Evolutionary conservation across 2,797 vertebrate genomes (phyloP), one percentile per base, ranked within the genome.

Genomic region (Falco biarmicus): DNA sequence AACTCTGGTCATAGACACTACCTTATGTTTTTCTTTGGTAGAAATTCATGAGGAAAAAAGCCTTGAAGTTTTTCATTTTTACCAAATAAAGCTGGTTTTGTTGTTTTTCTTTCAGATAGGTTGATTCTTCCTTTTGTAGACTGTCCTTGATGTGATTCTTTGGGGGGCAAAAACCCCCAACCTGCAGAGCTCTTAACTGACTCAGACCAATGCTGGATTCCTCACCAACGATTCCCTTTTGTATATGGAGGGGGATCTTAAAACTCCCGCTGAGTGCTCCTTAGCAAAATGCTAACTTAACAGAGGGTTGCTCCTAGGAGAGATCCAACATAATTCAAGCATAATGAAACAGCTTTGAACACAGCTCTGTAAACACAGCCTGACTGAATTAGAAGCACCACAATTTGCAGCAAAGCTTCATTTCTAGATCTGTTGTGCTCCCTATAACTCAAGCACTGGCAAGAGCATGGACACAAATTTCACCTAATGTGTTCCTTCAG

Each of bases 41-140:
- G 50, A 95, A 93, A 94, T 82, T 64, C 9, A 88, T 81, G 61
- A 86, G 57, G 77, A 92, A 91, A 84, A n/a, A 93, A 94, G 13
- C 41, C 68, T 85, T 83, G 76, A 91, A 75, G 48, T 57, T 91
- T 92, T 91, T 54, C 8, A 53, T 94, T 93, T 92, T 95, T 92
- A 71, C 37, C 41, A 89, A 87, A 96, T 87, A 96, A 70, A 91
- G 28, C n/a, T 94, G 60, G 88, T 93, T 89, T 85, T 59, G 56
- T 64, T 43, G 51, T 87, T 90, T 94, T 83, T 56, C 22, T 87
- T 85, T 70, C 32, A 85, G 84, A 85, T 26, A 69, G 8, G 13
- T 65, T 86, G 63, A 76, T 54, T 90, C 31, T 76, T 91, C 31
- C 32, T 87, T 90, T 89, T 74, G 25, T 90, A 66, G 32, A 15